A percentile compares a stretch with the other conserved stretches of the same genome.
Evolutionary conservation across 2,113 vertebrate genomes (phyloP).

Genomic region (Antechinus stuartii): DNA sequence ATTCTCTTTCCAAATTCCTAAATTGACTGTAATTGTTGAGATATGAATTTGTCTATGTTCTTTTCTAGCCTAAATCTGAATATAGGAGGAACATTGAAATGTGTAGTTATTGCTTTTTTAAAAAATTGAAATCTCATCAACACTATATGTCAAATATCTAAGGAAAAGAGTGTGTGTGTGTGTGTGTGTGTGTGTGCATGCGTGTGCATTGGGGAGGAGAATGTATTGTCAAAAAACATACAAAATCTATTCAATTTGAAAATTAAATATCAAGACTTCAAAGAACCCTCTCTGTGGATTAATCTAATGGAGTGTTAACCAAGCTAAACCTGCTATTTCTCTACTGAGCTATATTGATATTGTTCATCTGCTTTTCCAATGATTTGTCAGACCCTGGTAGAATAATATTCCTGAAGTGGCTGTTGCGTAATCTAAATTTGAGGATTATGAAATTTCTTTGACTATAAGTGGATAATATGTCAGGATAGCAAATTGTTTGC

Average conservation of each 20-base stretch:
- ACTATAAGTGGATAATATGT: neutral
- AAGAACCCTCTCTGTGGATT: neutral
- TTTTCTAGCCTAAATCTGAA: constrained; percentile 14
- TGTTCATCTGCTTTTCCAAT: neutral
- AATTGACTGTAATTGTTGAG: neutral
- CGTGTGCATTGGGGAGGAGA: neutral
- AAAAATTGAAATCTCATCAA: constrained; percentile 42
- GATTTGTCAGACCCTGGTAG: neutral
- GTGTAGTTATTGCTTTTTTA: neutral
- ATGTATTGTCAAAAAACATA: constrained; percentile 18
- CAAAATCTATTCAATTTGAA: constrained; percentile 26
- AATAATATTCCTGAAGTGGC: neutral
- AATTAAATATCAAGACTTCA: constrained; percentile 21
- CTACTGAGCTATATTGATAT: neutral
- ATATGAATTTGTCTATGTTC: constrained; percentile 1
- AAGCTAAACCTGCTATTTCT: neutral
- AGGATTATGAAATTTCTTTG: neutral
- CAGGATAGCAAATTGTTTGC: neutral
- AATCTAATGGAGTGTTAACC: neutral
- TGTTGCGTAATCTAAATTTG: constrained; percentile 5
- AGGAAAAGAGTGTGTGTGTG: constrained; percentile 5
- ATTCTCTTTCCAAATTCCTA: neutral
- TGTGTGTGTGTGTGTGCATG: neutral
- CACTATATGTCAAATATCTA: neutral
- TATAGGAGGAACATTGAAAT: neutral